phyloP scores from a whole-genome alignment of 2,113 vertebrate genomes.

The Seriola quinqueradiata region DNA sequence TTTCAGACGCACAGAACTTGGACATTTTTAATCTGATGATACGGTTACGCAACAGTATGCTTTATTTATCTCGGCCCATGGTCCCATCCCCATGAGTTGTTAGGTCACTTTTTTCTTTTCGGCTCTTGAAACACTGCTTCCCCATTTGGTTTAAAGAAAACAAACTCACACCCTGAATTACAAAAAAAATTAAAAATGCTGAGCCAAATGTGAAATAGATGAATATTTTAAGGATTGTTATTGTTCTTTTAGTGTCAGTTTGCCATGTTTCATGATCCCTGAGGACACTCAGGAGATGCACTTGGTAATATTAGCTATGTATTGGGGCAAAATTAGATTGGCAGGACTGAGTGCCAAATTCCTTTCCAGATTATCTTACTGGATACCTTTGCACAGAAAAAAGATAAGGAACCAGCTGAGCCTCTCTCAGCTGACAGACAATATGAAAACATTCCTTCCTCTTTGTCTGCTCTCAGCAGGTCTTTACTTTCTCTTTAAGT shows the following conservation, averaged over 20 bases:
- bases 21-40: constrained; percentile 4
- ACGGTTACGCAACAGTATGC: neutral
- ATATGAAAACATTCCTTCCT: neutral
- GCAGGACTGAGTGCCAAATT: neutral
- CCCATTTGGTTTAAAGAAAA: neutral
- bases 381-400: neutral
- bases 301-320: neutral
- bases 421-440: too few relatives aligned
- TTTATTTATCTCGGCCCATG: constrained; percentile 3
- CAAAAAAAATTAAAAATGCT: neutral
- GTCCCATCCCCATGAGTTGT: neutral
- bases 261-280: neutral
- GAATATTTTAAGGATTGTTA: neutral
- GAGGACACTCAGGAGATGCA: too few relatives aligned
- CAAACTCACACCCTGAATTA: neutral
- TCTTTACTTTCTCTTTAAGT: too few relatives aligned
- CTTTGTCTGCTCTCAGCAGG: neutral
- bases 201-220: neutral
- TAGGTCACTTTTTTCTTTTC: neutral
- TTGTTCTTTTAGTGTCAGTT: neutral
- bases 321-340: neutral
- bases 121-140: neutral
- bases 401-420: neutral
- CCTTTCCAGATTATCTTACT: neutral
- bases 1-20: neutral